A percentile compares a stretch with the other conserved stretches of the same genome.
These are phyloP conservation scores for Xenopus petersii DNA, from an alignment of 2,797 vertebrate species.

Conservation along the genomic window DNA sequence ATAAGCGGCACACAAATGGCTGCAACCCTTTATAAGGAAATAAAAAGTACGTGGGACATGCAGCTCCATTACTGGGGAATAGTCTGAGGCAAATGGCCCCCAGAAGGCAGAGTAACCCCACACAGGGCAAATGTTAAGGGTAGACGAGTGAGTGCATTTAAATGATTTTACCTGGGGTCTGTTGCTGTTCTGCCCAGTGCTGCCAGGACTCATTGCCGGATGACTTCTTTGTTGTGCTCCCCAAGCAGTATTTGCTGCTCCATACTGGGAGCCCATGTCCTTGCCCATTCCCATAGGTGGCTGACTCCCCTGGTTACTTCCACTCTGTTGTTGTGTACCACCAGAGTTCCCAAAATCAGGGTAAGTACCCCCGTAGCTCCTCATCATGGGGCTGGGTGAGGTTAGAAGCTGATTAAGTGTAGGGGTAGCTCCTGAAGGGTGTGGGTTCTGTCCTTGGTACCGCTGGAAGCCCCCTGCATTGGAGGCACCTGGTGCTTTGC, in stretches of 20 bases:
- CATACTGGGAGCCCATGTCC: slow-evolving; percentile 80
- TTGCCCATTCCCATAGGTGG: slow-evolving; percentile 75
- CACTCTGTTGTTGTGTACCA: slow-evolving; percentile 65
- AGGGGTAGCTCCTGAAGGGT: slow-evolving; percentile 88
- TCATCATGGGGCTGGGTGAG: slow-evolving; percentile 91
- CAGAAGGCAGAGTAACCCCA: no score
- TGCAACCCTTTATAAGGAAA: slow-evolving; percentile 45
- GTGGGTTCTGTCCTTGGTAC: slow-evolving; percentile 82
- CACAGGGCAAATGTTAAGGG: no score
- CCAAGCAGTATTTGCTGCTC: slow-evolving; percentile 78
- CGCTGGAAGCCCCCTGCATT: slow-evolving; percentile 81
- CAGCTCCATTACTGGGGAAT: slow-evolving; percentile 26
- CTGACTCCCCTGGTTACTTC: slow-evolving; percentile 66
- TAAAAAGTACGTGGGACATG: slow-evolving; percentile 40
- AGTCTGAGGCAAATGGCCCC: background rate
- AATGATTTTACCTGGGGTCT: slow-evolving; percentile 78
- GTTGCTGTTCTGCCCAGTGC: slow-evolving; percentile 68
- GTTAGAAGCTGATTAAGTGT: slow-evolving; percentile 92
- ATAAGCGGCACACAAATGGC: slow-evolving; percentile 29
- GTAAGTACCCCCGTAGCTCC: slow-evolving; percentile 82
- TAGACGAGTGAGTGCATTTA: background rate
- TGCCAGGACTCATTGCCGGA: slow-evolving; percentile 83
- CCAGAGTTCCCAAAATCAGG: slow-evolving; percentile 79
- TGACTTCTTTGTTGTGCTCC: slow-evolving; percentile 82
- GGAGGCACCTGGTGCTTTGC: slow-evolving; percentile 67